A percentile compares a stretch with the other conserved stretches of the same genome.
These are phyloP conservation scores for Pithys albifrons DNA, from an alignment of 2,113 vertebrate genomes.

Conservation along the genomic window DNA sequence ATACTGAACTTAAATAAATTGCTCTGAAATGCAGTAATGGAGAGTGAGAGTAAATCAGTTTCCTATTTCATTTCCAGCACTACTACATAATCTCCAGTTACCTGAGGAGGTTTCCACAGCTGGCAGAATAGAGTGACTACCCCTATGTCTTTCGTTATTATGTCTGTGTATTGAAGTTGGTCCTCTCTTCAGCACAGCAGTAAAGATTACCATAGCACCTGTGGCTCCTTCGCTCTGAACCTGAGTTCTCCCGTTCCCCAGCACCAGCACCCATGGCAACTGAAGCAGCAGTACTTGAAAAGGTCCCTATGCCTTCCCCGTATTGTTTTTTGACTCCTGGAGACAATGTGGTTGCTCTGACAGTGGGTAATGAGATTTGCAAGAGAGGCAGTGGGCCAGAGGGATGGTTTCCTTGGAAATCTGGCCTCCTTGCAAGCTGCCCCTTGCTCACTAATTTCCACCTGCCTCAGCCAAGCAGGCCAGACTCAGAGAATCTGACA, in stretches of 20 bases:
- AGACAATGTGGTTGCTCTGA: background rate
- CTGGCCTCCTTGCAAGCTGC: accelerated
- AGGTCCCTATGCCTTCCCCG: background rate
- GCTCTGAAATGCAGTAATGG: slow-evolving; percentile 57
- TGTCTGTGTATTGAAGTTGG: background rate
- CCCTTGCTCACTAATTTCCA: background rate
- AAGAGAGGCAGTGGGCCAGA: accelerated
- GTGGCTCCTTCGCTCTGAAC: background rate
- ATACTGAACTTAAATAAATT: slow-evolving; percentile 74
- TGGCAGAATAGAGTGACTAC: background rate
- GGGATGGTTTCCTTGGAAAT: background rate
- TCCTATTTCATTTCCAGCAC: slow-evolving; percentile 53
- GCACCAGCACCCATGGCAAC: background rate
- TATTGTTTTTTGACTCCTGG: background rate
- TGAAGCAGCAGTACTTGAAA: background rate
- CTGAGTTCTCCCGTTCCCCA: background rate
- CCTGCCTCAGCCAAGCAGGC: background rate
- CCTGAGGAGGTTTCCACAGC: slow-evolving; percentile 19
- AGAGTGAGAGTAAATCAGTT: slow-evolving; percentile 70
- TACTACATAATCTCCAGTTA: background rate
- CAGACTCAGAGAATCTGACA: background rate
- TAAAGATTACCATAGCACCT: background rate
- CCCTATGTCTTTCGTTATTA: background rate
- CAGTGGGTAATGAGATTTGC: accelerated
- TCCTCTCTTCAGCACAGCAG: background rate